These are phyloP conservation scores for Syndactyla subalaris DNA, from an alignment of 2,797 vertebrate genomes.

Conservation along the genomic window DNA sequence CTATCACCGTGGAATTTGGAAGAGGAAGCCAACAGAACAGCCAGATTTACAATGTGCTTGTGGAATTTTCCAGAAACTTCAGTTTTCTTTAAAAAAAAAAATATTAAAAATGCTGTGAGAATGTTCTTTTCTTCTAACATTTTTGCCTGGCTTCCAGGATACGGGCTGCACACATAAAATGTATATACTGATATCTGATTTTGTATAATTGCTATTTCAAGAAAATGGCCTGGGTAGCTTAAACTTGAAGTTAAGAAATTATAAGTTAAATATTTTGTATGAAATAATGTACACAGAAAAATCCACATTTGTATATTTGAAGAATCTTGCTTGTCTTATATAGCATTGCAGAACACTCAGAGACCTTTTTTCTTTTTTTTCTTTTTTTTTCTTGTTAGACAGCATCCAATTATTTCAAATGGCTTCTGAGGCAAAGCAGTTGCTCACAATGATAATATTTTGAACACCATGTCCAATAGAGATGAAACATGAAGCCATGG, in stretches of 20 bases:
- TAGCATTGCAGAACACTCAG: background rate
- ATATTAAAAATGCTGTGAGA: background rate
- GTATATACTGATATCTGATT: background rate
- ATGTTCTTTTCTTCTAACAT: background rate
- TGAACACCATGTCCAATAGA: background rate
- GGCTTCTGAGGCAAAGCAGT: background rate
- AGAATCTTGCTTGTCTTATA: background rate
- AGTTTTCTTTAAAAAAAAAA: background rate
- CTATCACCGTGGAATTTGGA: constrained; percentile 31
- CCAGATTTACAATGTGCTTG: background rate
- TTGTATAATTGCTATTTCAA: background rate
- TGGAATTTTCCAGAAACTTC: constrained; percentile 14
- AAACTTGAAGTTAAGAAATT: background rate
- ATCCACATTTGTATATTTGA: background rate
- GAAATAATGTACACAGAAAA: background rate
- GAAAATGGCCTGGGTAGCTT: background rate
- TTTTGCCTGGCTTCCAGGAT: background rate
- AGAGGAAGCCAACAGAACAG: constrained; percentile 7
- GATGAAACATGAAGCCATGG: background rate
- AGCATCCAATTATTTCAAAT: background rate
- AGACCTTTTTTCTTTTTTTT: background rate
- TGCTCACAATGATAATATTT: background rate
- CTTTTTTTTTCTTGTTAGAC: background rate
- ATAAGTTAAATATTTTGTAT: background rate
- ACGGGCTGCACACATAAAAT: background rate